Evolutionary conservation across 1,140 invertebrate genomes (phyloP).

Genomic region (Drosophila ficusphila): DNA sequence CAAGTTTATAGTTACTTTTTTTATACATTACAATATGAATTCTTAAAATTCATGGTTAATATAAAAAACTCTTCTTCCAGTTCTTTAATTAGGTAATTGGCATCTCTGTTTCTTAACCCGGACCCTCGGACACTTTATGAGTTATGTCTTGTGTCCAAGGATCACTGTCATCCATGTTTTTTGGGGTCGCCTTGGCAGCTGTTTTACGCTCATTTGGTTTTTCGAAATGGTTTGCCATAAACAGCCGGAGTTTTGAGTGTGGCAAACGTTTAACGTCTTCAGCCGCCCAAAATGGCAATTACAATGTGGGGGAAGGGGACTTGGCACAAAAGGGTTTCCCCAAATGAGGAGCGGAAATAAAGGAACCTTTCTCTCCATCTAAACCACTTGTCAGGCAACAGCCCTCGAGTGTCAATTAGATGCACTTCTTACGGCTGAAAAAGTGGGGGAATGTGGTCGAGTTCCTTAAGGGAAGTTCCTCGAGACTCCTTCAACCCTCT

Average conservation of each 20-base stretch:
- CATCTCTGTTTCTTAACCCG: conserved; percentile 7
- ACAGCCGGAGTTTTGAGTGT: conserved; percentile 45
- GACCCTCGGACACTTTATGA: conserved; percentile 53
- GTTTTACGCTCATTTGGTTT: conserved; percentile 73
- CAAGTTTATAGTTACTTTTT: too few species aligned
- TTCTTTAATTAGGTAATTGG: not conserved
- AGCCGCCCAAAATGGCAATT: conserved; percentile 73
- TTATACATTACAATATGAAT: too few species aligned
- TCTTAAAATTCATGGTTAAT: too few species aligned
- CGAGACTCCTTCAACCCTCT: conserved; percentile 26
- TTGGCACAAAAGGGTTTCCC: conserved; percentile 37
- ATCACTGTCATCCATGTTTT: conserved; percentile 14
- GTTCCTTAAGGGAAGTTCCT: conserved; percentile 29
- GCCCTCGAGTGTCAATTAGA: conserved; percentile 78
- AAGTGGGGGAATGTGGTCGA: conserved; percentile 15
- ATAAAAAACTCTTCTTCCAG: too few species aligned
- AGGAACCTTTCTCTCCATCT: conserved; percentile 43
- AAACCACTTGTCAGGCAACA: conserved; percentile 60
- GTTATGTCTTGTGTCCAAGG: conserved; percentile 44
- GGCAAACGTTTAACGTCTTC: conserved; percentile 77
- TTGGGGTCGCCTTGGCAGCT: conserved; percentile 49
- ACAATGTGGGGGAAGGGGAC: conserved; percentile 57
- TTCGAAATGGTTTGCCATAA: conserved; percentile 68
- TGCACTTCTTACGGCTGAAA: conserved; percentile 65
- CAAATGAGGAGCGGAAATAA: conserved; percentile 32